Evolutionary conservation across 2,113 vertebrate species (phyloP), one percentile per base, ranked within the genome.

Genomic region (Ciconia maguari): DNA sequence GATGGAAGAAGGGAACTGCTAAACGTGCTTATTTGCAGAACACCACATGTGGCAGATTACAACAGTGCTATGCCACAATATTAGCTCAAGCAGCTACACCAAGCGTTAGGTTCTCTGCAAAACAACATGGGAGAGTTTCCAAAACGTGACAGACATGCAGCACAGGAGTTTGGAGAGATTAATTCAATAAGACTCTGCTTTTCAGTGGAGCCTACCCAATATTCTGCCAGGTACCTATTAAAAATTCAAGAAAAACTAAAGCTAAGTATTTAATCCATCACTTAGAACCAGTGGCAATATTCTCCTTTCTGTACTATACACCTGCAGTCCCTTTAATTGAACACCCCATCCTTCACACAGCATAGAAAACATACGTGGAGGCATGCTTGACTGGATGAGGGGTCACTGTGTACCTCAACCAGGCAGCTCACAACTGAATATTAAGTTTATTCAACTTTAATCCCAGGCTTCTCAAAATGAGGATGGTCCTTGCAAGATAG

Each of bases 291-390:
- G 41, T 25, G 52, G 49, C 55, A 44, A 62, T 17, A 55, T 36
- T 18, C 54, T 26, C 65, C 27, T 41, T 68, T 34, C 75, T 38
- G 32, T 21, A 11, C n/a, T 38, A 11, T 11, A 34, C 29, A 16
- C 29, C 19, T 57, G 13, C 9, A 65, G 30, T 22, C 41, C 38
- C 29, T 72, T 36, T 48, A 66, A 58, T 25, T 20, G 71, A 64
- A 11, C n/a, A 21, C 16, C 49, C 70, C 55, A 57, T 60, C 52
- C 44, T 51, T 87, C 70, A 70, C 42, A 20, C 51, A 54, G 58
- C 38, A 16, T 11, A 52, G 52, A n/a, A 36, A 42, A n/a, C 2
- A 0, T 16, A 7, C 2, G 1, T 1, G 0, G 46, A 60, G 10
- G 29, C 29, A 27, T 6, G 17, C 34, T 13, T 18, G 44, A 11